Base-by-base conservation (phyloP, 1,140 invertebrate species). In the Diachasmimorpha longicaudata region DNA sequence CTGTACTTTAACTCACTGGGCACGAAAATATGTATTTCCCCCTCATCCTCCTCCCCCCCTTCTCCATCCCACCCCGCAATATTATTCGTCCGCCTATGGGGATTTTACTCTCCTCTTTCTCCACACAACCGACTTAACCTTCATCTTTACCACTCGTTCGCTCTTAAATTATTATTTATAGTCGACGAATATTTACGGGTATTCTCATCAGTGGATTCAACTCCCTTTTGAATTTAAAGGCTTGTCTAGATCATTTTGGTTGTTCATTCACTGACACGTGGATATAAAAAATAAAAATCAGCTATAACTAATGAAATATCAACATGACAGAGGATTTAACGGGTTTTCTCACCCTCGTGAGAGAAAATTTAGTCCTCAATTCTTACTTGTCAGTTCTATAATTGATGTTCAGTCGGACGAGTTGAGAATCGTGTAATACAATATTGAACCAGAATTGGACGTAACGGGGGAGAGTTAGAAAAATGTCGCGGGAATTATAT, bases 111-210 rank as follows among this genome's bases (percentile, higher is more conserved):
- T 74, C 72, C 46, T 37, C 36, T 9, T 48, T 44, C 36, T n/a
- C 39, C 55, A n/a, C 55, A 13, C 55, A 16, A 39, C 11, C 16
- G 19, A n/a, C 46, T 58, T 31, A 31, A 67, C 75, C 55, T 9
- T 63, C 58, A 25, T 63, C 58, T 25, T 25, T 37, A 70, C 39
- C n/a, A 70, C 73, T 44, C 70, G 44, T 52, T 58, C 68, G 48
- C 70, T 36, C 81, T 83, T 81, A 83, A 84, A 84, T 84, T 84
- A 84, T 83, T 84, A 83, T 84, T 84, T 84, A 84, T 84, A 77
- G 82, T 81, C 79, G 77, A 52, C 79, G 81, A 78, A 83, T 84
- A 77, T 77, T 78, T 74, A 78, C 70, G 70, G 70, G 36, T 14
- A 46, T 63, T 14, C 37, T 74, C 72, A 71, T 71, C 76, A 77